These are phyloP conservation scores for Yponomeuta sedellus DNA, from an alignment of 2,888 invertebrate species.

Conservation along the genomic window DNA sequence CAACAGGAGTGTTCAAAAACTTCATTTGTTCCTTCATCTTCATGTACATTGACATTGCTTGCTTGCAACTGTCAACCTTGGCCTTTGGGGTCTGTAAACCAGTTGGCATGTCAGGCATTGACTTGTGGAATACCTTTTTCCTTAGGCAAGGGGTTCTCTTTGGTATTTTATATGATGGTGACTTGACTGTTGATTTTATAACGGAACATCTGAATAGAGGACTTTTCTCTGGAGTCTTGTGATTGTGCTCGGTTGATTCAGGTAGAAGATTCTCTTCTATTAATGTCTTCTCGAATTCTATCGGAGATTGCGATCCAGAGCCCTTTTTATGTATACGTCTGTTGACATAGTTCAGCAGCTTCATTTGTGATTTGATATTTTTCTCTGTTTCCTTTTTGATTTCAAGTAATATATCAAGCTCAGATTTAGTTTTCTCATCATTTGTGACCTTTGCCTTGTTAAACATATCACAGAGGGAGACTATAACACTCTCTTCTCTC, in stretches of 20 bases:
- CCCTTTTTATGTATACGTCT: conserved; percentile 44
- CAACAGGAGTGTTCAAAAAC: conserved; percentile 54
- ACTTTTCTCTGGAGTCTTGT: conserved; percentile 28
- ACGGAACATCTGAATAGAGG: conserved; percentile 37
- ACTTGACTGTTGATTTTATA: conserved; percentile 42
- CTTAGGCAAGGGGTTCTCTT: conserved; percentile 48
- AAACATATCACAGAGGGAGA: conserved; percentile 55
- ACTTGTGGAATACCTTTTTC: conserved; percentile 51
- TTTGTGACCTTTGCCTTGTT: conserved; percentile 48
- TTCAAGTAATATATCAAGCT: conserved; percentile 43
- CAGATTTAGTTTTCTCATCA: conserved; percentile 29
- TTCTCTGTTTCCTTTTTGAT: conserved; percentile 42
- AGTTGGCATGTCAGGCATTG: conserved; percentile 48
- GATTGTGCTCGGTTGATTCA: conserved; percentile 24
- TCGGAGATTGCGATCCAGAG: conserved; percentile 22
- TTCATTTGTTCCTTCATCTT: conserved; percentile 58
- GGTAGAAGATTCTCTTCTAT: conserved; percentile 26
- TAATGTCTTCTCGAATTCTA: conserved; percentile 31
- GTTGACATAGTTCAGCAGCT: conserved; percentile 41
- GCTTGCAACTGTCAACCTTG: conserved; percentile 35
- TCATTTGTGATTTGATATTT: conserved; percentile 43
- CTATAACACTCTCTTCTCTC: conserved; percentile 56
- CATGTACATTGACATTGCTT: conserved; percentile 56
- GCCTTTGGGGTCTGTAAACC: conserved; percentile 34
- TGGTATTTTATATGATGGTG: conserved; percentile 59